A percentile compares a stretch with the other conserved stretches of the same genome.
phyloP scores from a whole-genome alignment of 1,140 invertebrate genomes.

The Atopsyche davidsoni region DNA sequence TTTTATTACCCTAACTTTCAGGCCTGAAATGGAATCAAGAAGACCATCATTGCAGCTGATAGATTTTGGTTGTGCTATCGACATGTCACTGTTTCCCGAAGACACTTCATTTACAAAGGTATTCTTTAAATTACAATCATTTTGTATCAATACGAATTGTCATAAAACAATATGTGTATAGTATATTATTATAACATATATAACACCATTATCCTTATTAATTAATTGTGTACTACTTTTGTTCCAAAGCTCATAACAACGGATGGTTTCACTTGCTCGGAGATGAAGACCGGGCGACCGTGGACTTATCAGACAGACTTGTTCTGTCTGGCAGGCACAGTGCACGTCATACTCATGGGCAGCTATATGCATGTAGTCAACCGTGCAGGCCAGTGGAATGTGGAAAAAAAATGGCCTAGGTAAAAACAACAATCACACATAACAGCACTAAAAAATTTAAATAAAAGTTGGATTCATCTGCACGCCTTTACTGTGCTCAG shows the following conservation, averaged over 20 bases:
- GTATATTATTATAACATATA: too few relatives aligned
- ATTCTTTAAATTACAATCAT: background rate
- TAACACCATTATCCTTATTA: too few relatives aligned
- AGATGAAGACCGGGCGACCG: constrained; percentile 78
- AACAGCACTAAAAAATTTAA: too few relatives aligned
- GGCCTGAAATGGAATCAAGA: constrained; percentile 53
- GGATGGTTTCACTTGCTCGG: constrained; percentile 74
- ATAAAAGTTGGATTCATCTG: too few relatives aligned
- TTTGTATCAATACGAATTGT: too few relatives aligned
- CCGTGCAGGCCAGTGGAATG: constrained; percentile 58
- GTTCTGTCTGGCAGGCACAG: constrained; percentile 79
- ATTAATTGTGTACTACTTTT: too few relatives aligned
- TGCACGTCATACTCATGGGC: constrained; percentile 79
- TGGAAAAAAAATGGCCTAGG: constrained; percentile 61
- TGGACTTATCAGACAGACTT: constrained; percentile 93
- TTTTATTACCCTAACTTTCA: constrained; percentile 37
- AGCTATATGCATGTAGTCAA: constrained; percentile 80
- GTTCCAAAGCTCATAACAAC: constrained; percentile 58
- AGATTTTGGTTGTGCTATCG: constrained; percentile 83
- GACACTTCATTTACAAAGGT: constrained; percentile 71
- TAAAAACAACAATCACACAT: too few relatives aligned
- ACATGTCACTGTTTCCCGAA: constrained; percentile 76
- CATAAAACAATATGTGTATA: too few relatives aligned
- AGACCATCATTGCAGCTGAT: constrained; percentile 70
- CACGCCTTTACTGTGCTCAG: too few relatives aligned